A percentile compares a stretch with the other conserved stretches of the same genome.
These are phyloP conservation scores for Tethea ocularis DNA, from an alignment of 2,888 invertebrate genomes.

Conservation along the genomic window DNA sequence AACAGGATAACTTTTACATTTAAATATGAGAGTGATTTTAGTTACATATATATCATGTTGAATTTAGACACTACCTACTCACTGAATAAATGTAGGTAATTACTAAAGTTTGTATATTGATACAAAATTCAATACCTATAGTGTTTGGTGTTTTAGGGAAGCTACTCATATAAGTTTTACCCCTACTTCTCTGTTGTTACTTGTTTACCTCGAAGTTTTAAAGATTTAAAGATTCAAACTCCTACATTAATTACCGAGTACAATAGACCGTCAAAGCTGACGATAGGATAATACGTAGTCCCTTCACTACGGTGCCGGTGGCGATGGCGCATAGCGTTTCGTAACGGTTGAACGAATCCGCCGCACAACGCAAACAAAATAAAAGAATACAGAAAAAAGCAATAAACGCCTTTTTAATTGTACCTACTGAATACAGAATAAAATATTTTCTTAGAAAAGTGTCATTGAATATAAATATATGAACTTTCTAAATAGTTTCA, in stretches of 20 bases:
- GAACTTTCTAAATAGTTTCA: background rate
- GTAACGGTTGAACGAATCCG: constrained; percentile 54
- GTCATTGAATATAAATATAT: background rate
- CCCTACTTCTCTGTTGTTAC: background rate
- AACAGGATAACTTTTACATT: no score
- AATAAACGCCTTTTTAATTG: constrained; percentile 47
- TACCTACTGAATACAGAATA: constrained; percentile 19
- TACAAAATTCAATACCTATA: no score
- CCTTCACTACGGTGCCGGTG: constrained; percentile 11
- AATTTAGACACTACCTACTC: no score
- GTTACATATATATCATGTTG: no score
- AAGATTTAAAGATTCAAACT: background rate
- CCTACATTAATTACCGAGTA: background rate
- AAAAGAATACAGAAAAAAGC: constrained; percentile 43
- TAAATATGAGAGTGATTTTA: no score
- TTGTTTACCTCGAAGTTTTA: background rate
- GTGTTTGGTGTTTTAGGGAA: background rate
- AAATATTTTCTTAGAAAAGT: background rate
- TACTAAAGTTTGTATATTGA: background rate
- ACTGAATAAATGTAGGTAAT: no score
- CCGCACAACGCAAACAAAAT: constrained; percentile 43
- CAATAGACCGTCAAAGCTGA: constrained; percentile 3
- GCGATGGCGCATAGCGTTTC: no score
- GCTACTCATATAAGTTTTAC: no score
- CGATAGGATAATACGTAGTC: constrained; percentile 9